Percentiles rank a stretch among this genome's conserved stretches.
These are phyloP conservation scores for Hydropsyche tenuis DNA, from an alignment of 1,140 invertebrate genomes.

Conservation along the genomic window DNA sequence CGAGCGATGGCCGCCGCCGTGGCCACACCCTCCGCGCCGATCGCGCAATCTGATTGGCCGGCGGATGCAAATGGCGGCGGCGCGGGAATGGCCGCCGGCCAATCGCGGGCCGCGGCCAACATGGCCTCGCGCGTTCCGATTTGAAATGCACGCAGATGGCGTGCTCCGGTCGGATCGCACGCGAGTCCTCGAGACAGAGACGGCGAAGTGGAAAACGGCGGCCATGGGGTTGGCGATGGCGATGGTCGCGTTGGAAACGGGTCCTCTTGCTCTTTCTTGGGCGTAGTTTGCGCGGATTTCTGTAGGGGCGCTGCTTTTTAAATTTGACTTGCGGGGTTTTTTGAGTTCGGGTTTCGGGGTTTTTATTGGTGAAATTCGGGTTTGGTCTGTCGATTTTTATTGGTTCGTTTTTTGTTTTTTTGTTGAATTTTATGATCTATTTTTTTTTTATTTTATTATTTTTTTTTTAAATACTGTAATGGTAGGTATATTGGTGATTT, in stretches of 20 bases:
- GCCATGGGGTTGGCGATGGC: not conserved
- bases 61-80: not conserved
- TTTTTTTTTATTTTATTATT: no score
- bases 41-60: conserved; percentile 19
- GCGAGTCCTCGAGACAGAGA: not conserved
- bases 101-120: conserved; percentile 20
- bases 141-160: not conserved
- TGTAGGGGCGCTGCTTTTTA: not conserved
- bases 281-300: not conserved
- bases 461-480: no score
- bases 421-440: no score
- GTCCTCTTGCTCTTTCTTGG: not conserved
- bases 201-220: not conserved
- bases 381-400: no score
- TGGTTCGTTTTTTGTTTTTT: no score
- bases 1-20: conserved; percentile 43
- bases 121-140: conserved; percentile 14
- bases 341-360: no score
- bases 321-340: no score
- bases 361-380: no score
- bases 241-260: not conserved
- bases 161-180: not conserved
- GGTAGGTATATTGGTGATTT: no score
- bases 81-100: conserved; percentile 19
- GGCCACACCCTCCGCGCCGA: conserved; percentile 37